phyloP scores from a whole-genome alignment of 2,113 vertebrate species.

The crab-eating macaque (Macaca fascicularis) region DNA sequence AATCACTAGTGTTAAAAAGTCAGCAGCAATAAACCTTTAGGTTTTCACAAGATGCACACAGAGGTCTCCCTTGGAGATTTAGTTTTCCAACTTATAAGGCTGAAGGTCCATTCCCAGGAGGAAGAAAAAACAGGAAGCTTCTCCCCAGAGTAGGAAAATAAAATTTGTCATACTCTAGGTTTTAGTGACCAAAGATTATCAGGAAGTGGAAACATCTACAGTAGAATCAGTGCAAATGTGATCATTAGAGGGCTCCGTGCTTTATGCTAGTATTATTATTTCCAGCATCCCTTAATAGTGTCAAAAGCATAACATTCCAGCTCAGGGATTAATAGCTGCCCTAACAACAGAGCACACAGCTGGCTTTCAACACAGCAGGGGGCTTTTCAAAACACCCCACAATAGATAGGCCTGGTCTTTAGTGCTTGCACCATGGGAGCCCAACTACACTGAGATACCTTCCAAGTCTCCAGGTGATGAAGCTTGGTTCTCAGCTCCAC shows the following conservation, averaged over 20 bases:
- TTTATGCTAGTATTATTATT: background rate
- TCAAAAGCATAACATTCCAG: background rate
- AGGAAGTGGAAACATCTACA: background rate
- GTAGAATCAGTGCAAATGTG: background rate
- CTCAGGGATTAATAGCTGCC: background rate
- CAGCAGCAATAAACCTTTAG: background rate
- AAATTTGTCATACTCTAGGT: background rate
- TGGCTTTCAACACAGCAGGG: background rate
- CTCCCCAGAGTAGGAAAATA: background rate
- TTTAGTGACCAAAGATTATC: background rate
- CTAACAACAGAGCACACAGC: background rate
- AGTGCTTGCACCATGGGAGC: background rate
- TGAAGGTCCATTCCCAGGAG: background rate
- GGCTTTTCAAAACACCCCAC: background rate
- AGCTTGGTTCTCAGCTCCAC: background rate
- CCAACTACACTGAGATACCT: background rate
- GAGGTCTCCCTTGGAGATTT: background rate
- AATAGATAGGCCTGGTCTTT: background rate
- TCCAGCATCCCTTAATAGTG: background rate
- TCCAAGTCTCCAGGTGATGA: background rate
- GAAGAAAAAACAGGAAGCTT: background rate
- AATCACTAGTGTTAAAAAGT: background rate
- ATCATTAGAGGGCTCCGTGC: background rate
- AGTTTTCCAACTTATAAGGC: constrained; percentile 11
- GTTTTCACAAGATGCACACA: background rate